Conservation (phyloP, 2,888 invertebrate genomes). For the Cremastinae sp. region DNA sequence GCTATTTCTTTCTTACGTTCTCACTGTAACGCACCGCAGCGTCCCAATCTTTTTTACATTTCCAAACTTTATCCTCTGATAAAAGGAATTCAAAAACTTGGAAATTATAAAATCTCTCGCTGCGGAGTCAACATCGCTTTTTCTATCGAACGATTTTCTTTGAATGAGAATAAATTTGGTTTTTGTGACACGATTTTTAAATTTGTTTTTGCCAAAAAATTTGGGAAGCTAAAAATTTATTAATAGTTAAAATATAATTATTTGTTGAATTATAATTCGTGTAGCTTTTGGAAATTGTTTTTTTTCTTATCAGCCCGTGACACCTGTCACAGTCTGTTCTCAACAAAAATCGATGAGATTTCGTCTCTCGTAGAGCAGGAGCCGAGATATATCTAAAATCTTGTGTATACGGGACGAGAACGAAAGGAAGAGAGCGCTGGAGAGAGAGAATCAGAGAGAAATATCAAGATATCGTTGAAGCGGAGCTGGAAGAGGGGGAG, state of each 20-base stretch:
- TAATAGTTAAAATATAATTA: too few species aligned
- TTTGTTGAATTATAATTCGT: background rate
- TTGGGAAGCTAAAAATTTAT: too few species aligned
- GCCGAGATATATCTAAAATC: conserved; percentile 31
- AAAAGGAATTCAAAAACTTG: too few species aligned
- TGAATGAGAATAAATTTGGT: too few species aligned
- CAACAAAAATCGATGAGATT: conserved; percentile 52
- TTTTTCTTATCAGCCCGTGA: conserved; percentile 40
- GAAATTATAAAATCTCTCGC: too few species aligned
- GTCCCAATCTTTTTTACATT: too few species aligned
- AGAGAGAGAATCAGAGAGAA: conserved; percentile 1
- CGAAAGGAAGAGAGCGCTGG: background rate
- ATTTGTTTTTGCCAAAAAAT: too few species aligned
- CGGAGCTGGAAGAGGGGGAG: conserved; percentile 15
- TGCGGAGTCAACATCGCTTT: too few species aligned
- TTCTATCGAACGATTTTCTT: too few species aligned
- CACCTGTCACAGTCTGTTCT: conserved; percentile 40
- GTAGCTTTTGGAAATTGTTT: conserved; percentile 29
- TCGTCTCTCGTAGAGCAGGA: conserved; percentile 30
- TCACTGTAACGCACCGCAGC: too few species aligned
- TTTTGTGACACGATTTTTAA: too few species aligned
- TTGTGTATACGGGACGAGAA: conserved; percentile 3
- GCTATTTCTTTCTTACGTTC: background rate
- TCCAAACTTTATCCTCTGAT: too few species aligned
- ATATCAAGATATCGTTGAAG: conserved; percentile 24